Percentiles rank a stretch among this genome's conserved stretches.
phyloP scores from a whole-genome alignment of 2,113 vertebrate species.

The Aphelocoma coerulescens region DNA sequence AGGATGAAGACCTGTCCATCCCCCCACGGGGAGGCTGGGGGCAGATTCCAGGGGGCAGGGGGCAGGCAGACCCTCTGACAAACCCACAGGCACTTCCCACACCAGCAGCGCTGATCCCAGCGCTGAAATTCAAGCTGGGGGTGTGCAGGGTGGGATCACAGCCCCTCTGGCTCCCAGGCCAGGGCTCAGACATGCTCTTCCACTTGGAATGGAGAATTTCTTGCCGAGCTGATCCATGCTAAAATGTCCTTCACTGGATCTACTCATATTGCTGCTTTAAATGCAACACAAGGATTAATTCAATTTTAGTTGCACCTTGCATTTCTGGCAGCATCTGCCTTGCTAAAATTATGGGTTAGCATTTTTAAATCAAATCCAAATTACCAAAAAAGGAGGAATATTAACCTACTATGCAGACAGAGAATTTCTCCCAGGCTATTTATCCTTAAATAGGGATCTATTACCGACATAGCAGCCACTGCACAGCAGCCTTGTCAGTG shows the following conservation, averaged over 20 bases:
- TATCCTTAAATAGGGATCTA: background rate
- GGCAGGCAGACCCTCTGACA: background rate
- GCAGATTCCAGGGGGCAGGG: accelerated
- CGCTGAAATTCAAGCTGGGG: background rate
- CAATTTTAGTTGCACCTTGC: background rate
- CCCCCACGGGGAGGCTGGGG: background rate
- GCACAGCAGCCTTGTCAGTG: background rate
- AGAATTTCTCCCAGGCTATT: background rate
- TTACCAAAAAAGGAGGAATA: background rate
- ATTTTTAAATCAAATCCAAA: background rate
- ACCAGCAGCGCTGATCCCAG: accelerated
- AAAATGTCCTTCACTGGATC: background rate
- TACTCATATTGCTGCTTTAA: background rate
- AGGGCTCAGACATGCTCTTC: background rate
- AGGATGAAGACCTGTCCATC: accelerated
- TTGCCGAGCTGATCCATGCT: background rate
- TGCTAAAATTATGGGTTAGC: background rate
- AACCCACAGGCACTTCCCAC: background rate
- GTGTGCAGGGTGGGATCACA: background rate
- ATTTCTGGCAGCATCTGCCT: background rate
- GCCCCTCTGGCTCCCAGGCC: background rate
- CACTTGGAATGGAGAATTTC: background rate
- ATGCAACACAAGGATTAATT: background rate
- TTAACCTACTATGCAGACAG: background rate
- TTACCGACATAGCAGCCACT: background rate